Evolutionary conservation across 64 coral and sea anemone genomes (phyloP), one percentile per base, ranked within the genome.

Genomic region (Catalaphyllia jardinei): DNA sequence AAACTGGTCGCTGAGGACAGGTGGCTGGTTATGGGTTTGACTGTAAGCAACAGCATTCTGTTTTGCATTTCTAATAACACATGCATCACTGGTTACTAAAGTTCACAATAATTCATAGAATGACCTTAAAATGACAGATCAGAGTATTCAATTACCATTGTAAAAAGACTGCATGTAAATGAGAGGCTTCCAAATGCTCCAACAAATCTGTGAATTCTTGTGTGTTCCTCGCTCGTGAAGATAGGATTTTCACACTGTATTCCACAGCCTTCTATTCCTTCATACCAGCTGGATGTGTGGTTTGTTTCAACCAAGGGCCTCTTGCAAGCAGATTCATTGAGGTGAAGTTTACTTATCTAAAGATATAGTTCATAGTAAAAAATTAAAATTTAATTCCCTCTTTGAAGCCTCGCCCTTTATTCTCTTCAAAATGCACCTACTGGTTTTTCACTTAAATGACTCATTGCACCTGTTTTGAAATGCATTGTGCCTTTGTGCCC

Each of bases 211-310:
- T 99, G 97, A 62, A 99, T 93, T 64, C 97, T 82, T 28, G 94
- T 95, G 60, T 99, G 97, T 55, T 99, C 97, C 27, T 95, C 91
- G 60, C 64, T 81, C 10, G 88, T 93, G 74, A 93, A 99, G 38
- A 99, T 95, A 31, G 97, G 97, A 29, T 99, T 99, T 71, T 92
- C 80, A 64, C 97, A 99, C 42, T 99, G 97, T 14, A 95, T 95
- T n/a, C 96, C 96, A 69, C 96, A 98, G 0, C 96, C 96, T 42
- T 87, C 52, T 14, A 95, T 90, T n/a, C 93, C 93, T 52, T 98
- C 93, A 63, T 92, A 95, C 96, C 96, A 98, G 51, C 93, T 98
- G 14, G 89, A 80, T 28, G 83, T 14, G 39, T 98, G 60, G 0
- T 92, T 62, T 16, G 96, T 98, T 51, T 94, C 87, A 11, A 98